Conservation (phyloP, 2,888 invertebrate genomes). For the Andrena hattorfiana region DNA sequence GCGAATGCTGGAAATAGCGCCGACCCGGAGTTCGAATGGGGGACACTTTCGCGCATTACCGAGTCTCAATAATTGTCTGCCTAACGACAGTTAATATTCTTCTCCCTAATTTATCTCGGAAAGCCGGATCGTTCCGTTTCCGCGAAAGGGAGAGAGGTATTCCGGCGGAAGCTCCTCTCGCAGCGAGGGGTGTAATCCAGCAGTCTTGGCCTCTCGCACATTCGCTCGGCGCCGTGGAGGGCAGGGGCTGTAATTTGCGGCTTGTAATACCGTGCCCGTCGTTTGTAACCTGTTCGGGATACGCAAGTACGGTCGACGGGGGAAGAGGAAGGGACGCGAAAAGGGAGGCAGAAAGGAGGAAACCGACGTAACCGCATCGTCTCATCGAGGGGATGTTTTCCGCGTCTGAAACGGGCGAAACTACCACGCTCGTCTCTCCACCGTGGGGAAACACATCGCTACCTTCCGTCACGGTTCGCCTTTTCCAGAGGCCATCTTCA, state of each 20-base stretch:
- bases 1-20: neutral
- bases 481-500: neutral
- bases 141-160: conserved; percentile 33
- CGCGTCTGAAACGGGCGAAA: conserved; percentile 61
- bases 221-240: conserved; percentile 58
- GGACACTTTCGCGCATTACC: conserved; percentile 34
- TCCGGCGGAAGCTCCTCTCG: conserved; percentile 42
- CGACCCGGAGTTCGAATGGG: neutral
- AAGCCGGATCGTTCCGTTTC: conserved; percentile 50
- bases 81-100: conserved; percentile 60
- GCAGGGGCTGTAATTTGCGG: conserved; percentile 78
- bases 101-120: conserved; percentile 58
- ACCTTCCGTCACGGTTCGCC: neutral
- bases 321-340: conserved; percentile 44
- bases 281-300: conserved; percentile 80
- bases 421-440: conserved; percentile 43
- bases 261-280: conserved; percentile 79
- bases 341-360: conserved; percentile 51
- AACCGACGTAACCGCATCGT: conserved; percentile 77
- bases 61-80: conserved; percentile 54
- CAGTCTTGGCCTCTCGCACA: conserved; percentile 61
- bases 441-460: conserved; percentile 42
- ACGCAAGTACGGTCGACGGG: conserved; percentile 70
- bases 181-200: conserved; percentile 61
- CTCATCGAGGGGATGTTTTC: conserved; percentile 78